A percentile compares a stretch with the other conserved stretches of the same genome.
Evolutionary conservation across 2,888 invertebrate species (phyloP).

Genomic region (Arenicola marina): DNA sequence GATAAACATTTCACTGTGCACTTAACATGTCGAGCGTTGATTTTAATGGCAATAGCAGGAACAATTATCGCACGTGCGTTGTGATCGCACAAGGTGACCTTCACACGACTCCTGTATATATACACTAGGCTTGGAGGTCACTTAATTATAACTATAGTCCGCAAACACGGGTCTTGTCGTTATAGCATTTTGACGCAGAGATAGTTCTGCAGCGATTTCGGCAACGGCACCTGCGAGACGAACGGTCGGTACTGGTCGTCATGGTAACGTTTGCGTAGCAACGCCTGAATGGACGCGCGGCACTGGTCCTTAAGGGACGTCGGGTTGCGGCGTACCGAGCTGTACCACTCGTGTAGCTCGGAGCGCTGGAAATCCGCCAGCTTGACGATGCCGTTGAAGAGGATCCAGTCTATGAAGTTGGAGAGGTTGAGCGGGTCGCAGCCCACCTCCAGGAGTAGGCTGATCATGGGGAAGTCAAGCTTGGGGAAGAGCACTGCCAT

Average conservation of each 20-base stretch:
- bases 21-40: too few species aligned
- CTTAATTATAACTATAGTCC: too few species aligned
- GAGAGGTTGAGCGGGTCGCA: slow-evolving; percentile 1
- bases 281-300: not conserved
- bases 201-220: not conserved
- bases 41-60: too few species aligned
- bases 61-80: too few species aligned
- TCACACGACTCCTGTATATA: too few species aligned
- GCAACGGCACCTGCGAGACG: not conserved
- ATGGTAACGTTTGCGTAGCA: not conserved
- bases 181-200: not conserved
- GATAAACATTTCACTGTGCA: too few species aligned
- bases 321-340: not conserved
- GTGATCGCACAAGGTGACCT: too few species aligned
- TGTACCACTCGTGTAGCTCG: not conserved
- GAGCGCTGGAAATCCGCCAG: not conserved
- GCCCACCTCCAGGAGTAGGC: not conserved
- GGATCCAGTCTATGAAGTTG: not conserved
- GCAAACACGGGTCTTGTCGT: too few species aligned
- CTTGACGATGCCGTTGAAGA: not conserved
- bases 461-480: not conserved
- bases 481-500: not conserved
- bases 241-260: not conserved
- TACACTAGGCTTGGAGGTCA: too few species aligned
- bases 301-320: not conserved